These are phyloP conservation scores for Saguinus midas DNA, from an alignment of 2,113 vertebrate genomes.

Conservation along the genomic window DNA sequence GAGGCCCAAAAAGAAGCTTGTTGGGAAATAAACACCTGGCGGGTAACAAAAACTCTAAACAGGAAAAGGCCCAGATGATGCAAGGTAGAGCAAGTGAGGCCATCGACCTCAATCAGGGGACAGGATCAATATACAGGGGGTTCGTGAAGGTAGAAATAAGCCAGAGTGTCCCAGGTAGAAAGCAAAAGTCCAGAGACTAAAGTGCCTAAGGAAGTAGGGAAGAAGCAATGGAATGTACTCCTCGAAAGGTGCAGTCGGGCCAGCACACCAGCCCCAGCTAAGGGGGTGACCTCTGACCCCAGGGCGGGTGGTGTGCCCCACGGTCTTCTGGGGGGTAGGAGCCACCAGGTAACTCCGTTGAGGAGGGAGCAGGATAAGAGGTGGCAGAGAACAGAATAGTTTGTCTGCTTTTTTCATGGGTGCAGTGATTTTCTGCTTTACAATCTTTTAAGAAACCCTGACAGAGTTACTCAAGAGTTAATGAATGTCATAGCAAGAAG, in stretches of 20 bases:
- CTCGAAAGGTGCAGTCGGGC: neutral
- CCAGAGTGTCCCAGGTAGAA: neutral
- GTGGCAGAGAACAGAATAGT: too few relatives aligned
- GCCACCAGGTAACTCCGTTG: neutral
- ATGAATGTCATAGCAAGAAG: conserved; percentile 36
- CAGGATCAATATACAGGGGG: neutral
- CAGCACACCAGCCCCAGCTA: neutral
- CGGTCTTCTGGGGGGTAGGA: neutral
- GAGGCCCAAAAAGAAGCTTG: neutral
- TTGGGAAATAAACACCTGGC: neutral
- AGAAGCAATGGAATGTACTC: neutral
- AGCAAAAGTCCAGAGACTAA: neutral
- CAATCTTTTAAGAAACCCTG: conserved; percentile 28
- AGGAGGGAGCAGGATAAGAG: neutral
- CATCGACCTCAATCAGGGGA: neutral
- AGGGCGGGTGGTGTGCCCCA: neutral
- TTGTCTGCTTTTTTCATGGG: neutral
- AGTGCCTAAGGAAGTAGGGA: neutral
- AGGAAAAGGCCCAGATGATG: neutral
- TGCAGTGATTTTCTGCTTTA: conserved; percentile 22
- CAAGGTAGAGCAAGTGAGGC: neutral
- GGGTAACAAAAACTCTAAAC: neutral
- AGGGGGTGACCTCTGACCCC: neutral
- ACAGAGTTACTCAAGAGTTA: neutral
- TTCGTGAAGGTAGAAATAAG: neutral